These are phyloP conservation scores for Grus americana DNA, from an alignment of 2,113 vertebrate species.

Conservation along the genomic window DNA sequence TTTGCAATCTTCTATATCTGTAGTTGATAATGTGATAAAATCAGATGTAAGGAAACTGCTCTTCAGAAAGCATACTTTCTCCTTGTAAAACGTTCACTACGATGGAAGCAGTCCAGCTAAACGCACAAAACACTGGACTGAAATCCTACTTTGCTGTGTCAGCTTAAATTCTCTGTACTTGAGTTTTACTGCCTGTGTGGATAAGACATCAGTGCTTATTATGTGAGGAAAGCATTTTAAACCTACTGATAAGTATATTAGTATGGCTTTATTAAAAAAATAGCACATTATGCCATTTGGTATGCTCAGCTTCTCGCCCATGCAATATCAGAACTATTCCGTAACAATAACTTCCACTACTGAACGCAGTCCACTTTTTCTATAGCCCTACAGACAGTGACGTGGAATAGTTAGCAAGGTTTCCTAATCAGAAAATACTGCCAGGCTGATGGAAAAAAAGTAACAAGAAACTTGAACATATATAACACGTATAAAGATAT, in stretches of 20 bases:
- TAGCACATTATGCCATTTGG: background rate
- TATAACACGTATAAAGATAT: background rate
- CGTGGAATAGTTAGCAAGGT: background rate
- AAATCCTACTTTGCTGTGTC: background rate
- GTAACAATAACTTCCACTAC: background rate
- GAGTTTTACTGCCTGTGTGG: background rate
- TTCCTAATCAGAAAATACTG: background rate
- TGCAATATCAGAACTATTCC: fast-evolving
- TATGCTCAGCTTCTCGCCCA: background rate
- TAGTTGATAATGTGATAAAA: background rate
- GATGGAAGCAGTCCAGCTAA: background rate
- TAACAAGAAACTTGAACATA: background rate
- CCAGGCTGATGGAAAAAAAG: background rate
- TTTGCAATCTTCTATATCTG: background rate
- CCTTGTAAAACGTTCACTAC: background rate
- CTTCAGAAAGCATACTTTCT: background rate
- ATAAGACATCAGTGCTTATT: background rate
- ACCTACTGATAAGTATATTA: background rate
- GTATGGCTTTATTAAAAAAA: background rate
- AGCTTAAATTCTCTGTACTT: background rate
- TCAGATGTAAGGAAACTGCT: background rate
- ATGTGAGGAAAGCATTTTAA: background rate
- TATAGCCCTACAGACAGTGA: background rate
- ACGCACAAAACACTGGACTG: background rate
- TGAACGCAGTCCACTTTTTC: background rate